Conservation (phyloP, 1,140 invertebrate species). For the Oedothorax gibbosus region DNA sequence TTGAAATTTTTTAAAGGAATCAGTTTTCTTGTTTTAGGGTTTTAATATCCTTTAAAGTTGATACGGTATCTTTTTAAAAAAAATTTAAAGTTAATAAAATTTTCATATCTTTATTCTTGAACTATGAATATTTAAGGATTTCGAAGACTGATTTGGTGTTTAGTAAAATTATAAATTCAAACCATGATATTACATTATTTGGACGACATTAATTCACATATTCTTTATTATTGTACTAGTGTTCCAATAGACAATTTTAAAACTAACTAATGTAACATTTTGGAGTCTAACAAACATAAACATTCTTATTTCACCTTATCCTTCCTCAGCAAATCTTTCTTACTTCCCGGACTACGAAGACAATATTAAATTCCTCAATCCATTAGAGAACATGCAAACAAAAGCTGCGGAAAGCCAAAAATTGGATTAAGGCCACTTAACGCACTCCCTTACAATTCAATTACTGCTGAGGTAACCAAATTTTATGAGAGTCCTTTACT, state of each 20-base stretch:
- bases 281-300: background rate
- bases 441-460: constrained; percentile 31
- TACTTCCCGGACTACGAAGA: constrained; percentile 7
- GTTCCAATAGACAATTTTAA: too few species aligned
- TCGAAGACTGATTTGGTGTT: too few species aligned
- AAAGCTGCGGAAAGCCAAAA: constrained; percentile 43
- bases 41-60: background rate
- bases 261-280: background rate
- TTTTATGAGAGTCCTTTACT: constrained; percentile 43
- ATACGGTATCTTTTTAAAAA: background rate
- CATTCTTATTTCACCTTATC: background rate
- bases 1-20: background rate
- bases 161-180: too few species aligned
- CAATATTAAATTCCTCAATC: constrained; percentile 29
- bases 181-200: too few species aligned
- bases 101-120: too few species aligned
- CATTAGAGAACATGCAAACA: constrained; percentile 26
- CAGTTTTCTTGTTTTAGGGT: too few species aligned
- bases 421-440: constrained; percentile 40
- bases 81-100: too few species aligned
- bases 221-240: too few species aligned
- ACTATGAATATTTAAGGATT: too few species aligned
- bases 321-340: background rate
- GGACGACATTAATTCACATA: too few species aligned
- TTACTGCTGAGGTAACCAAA: constrained; percentile 42